These are phyloP conservation scores for Rambutsinella grinnellia DNA, from an alignment of 2,888 invertebrate species.

Conservation along the genomic window DNA sequence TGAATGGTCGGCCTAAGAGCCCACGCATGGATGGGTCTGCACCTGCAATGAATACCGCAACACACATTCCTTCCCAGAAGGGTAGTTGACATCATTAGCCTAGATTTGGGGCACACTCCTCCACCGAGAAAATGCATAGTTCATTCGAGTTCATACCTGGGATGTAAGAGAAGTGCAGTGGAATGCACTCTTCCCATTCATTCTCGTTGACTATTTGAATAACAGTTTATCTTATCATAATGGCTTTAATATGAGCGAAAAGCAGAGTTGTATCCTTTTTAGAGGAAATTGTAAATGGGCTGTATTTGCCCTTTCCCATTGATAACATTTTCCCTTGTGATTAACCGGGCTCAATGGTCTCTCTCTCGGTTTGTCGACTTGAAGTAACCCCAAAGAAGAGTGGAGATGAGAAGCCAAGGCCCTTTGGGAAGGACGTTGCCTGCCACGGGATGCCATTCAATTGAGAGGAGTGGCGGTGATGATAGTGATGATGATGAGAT, in stretches of 20 bases:
- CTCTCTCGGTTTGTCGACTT: slow-evolving; percentile 21
- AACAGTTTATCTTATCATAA: background rate
- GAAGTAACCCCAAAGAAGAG: slow-evolving; percentile 22
- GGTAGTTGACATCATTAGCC: slow-evolving; percentile 31
- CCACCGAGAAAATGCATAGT: background rate
- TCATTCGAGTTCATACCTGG: background rate
- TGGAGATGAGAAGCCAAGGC: slow-evolving; percentile 17
- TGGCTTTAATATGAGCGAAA: background rate
- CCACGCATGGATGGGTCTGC: background rate
- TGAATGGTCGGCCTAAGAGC: too few relatives aligned
- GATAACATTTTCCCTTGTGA: background rate
- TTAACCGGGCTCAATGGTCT: slow-evolving; percentile 16
- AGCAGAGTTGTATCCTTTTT: background rate
- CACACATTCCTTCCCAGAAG: background rate
- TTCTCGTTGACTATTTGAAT: background rate
- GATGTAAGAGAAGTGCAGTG: background rate
- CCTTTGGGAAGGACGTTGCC: slow-evolving; percentile 33
- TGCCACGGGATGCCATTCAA: background rate
- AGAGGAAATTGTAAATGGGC: background rate
- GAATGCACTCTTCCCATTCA: background rate
- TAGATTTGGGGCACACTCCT: background rate
- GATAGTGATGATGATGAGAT: background rate
- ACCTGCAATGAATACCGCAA: background rate
- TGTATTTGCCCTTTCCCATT: background rate
- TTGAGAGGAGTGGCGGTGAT: background rate